Evolutionary conservation across 1,140 invertebrate genomes (phyloP).

Genomic region (Limonius californicus): DNA sequence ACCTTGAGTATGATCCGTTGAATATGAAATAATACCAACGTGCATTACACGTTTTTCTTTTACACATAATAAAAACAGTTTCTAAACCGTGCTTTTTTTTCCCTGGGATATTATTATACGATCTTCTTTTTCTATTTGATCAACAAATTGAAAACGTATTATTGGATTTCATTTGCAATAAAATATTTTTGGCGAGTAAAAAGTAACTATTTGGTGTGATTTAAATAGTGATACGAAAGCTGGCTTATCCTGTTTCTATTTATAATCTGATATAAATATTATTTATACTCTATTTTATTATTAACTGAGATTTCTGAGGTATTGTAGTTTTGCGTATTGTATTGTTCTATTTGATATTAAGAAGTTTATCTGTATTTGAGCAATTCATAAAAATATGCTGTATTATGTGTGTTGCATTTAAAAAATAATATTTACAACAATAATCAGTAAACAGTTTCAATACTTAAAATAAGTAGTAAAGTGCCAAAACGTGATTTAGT

Average conservation of each 20-base stretch:
- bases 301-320: conserved; percentile 46
- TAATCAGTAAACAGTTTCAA: conserved; percentile 15
- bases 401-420: not conserved
- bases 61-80: too few relatives aligned
- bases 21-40: too few relatives aligned
- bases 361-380: not conserved
- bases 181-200: too few relatives aligned
- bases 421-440: conserved; percentile 21
- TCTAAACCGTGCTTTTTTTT: too few relatives aligned
- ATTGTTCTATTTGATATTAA: conserved; percentile 9
- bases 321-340: conserved; percentile 43
- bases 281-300: conserved; percentile 34
- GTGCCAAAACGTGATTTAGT: conserved; percentile 14
- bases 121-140: too few relatives aligned
- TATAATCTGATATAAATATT: conserved; percentile 42
- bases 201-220: too few relatives aligned
- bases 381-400: conserved; percentile 13
- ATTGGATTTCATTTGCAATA: too few relatives aligned
- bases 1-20: too few relatives aligned
- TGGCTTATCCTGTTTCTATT: not conserved
- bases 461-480: conserved; percentile 9
- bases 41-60: too few relatives aligned
- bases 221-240: not conserved
- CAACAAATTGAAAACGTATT: too few relatives aligned
- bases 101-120: too few relatives aligned